phyloP scores from a whole-genome alignment of 2,797 vertebrate species.

The Cyclopterus lumpus region DNA sequence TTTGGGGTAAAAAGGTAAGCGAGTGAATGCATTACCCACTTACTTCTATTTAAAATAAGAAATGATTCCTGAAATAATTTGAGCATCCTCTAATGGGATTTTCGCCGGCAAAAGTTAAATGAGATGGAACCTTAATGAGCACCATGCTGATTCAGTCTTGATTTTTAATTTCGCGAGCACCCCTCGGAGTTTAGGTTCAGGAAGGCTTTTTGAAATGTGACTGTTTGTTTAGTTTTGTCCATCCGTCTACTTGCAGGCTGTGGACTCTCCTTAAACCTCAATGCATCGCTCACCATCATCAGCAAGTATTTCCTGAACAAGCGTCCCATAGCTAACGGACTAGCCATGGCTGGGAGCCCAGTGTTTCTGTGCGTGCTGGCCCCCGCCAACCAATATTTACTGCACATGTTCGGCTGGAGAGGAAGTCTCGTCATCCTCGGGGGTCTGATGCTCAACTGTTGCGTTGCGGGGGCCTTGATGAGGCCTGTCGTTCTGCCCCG shows the following conservation, averaged over 20 bases:
- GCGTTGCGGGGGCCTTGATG: conserved; percentile 88
- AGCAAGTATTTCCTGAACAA: conserved; percentile 87
- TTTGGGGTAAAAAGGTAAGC: conserved; percentile 75
- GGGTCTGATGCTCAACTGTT: conserved; percentile 86
- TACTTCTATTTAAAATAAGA: conserved; percentile 85
- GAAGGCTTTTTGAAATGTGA: conserved; percentile 23
- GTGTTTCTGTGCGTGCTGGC: conserved; percentile 86
- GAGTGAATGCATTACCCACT: conserved; percentile 80
- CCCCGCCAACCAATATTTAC: conserved; percentile 85
- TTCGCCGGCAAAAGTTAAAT: conserved; percentile 78
- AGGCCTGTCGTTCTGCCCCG: conserved; percentile 69
- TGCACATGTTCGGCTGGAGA: conserved; percentile 86
- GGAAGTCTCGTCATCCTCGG: conserved; percentile 89
- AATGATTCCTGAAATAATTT: conserved; percentile 84
- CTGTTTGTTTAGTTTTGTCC: conserved; percentile 14
- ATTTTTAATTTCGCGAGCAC: conserved; percentile 75
- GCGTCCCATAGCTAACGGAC: conserved; percentile 86
- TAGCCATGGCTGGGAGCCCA: conserved; percentile 88
- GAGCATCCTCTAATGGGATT: conserved; percentile 79
- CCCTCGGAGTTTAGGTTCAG: conserved; percentile 52
- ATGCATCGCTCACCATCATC: conserved; percentile 89
- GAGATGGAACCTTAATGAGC: conserved; percentile 79
- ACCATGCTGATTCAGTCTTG: conserved; percentile 63
- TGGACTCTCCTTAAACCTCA: conserved; percentile 89
- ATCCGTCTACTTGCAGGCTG: conserved; percentile 78